These are phyloP conservation scores for Drosophila tanythrix DNA, from an alignment of 2,888 invertebrate species.

Conservation along the genomic window DNA sequence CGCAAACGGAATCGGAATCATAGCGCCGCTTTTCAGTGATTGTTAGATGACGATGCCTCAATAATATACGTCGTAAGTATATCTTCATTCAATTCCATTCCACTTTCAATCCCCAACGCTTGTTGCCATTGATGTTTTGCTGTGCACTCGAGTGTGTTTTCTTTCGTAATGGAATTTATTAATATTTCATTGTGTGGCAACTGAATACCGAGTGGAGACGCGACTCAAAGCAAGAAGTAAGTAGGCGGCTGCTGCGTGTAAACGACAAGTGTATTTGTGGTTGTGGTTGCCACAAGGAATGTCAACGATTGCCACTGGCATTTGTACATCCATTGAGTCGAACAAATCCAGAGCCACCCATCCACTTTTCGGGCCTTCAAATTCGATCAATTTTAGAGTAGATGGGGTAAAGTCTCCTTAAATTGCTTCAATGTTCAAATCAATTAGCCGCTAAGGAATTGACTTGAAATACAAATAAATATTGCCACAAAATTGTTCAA, in stretches of 20 bases:
- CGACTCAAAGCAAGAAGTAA: neutral
- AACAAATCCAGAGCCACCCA: conserved; percentile 13
- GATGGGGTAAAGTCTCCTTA: conserved; percentile 24
- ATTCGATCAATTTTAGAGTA: conserved; percentile 9
- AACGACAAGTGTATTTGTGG: conserved; percentile 60
- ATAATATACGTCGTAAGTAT: conserved; percentile 18
- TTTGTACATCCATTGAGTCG: conserved; percentile 39
- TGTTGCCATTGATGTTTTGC: conserved; percentile 74
- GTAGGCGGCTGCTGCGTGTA: conserved; percentile 18
- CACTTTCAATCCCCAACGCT: conserved; percentile 49
- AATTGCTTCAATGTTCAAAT: conserved; percentile 27
- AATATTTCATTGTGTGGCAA: conserved; percentile 75
- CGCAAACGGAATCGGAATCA: conserved; percentile 36
- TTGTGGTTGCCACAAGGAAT: conserved; percentile 62
- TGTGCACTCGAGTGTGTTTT: conserved; percentile 78
- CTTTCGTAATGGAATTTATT: conserved; percentile 79
- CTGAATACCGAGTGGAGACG: conserved; percentile 21
- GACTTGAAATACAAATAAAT: conserved; percentile 19
- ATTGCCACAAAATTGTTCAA: conserved; percentile 17
- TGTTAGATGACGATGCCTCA: conserved; percentile 50
- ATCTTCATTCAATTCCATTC: conserved; percentile 20
- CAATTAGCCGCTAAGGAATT: conserved; percentile 40
- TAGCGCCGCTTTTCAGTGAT: conserved; percentile 47
- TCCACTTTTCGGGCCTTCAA: conserved; percentile 10
- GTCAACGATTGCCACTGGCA: conserved; percentile 63